Evolutionary conservation across 2,888 invertebrate genomes (phyloP).

Genomic region (Pyrgus malvae): DNA sequence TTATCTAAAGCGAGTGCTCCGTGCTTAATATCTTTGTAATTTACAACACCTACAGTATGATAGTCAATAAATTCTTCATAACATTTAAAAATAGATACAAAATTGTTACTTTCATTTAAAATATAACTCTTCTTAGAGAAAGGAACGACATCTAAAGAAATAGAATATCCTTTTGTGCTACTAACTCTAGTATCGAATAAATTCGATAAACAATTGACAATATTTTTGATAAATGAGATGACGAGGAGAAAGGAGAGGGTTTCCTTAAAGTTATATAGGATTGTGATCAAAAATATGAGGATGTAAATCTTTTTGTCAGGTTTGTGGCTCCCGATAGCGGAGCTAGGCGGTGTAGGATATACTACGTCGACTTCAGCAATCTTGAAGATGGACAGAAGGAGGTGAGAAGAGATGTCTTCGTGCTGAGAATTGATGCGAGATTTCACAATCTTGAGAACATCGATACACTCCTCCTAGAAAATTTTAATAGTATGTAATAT

Average conservation of each 20-base stretch:
- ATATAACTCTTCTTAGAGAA: constrained; percentile 61
- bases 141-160: constrained; percentile 54
- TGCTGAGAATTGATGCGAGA: constrained; percentile 92
- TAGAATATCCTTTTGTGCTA: constrained; percentile 34
- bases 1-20: constrained; percentile 72
- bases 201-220: constrained; percentile 69
- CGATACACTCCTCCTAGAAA: constrained; percentile 92
- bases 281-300: constrained; percentile 54
- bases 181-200: constrained; percentile 53
- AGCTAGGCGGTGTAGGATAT: constrained; percentile 85
- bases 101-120: constrained; percentile 51
- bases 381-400: constrained; percentile 94
- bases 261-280: constrained; percentile 53
- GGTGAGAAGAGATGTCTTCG: constrained; percentile 92
- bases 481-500: background rate
- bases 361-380: constrained; percentile 95
- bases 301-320: constrained; percentile 56
- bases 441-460: constrained; percentile 90
- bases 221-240: constrained; percentile 43
- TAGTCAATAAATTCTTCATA: constrained; percentile 67
- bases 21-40: constrained; percentile 56
- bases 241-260: constrained; percentile 39
- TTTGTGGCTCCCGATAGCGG: constrained; percentile 57
- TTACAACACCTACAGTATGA: constrained; percentile 58
- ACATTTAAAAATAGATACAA: constrained; percentile 70